These are phyloP conservation scores for Hydrozoanthus gracilis DNA, from an alignment of 92 coral and sea anemone species.

Conservation along the genomic window DNA sequence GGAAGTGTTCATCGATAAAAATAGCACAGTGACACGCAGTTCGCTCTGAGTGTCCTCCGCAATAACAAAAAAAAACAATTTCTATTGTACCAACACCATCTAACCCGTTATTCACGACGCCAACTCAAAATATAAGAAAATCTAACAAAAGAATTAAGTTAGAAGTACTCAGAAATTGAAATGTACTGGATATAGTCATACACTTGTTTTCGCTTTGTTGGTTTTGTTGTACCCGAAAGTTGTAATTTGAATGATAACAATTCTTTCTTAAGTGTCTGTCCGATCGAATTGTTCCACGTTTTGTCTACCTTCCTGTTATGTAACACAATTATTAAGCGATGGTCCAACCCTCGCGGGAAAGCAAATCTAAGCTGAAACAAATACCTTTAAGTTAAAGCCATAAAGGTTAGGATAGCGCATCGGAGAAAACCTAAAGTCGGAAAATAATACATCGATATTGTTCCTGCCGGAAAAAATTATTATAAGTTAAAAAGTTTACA, in stretches of 20 bases:
- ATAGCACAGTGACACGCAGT: constrained; percentile 19
- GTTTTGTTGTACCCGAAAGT: background rate
- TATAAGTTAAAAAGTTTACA: constrained; percentile 5
- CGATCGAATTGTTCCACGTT: background rate
- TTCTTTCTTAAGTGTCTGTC: background rate
- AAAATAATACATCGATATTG: background rate
- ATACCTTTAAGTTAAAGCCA: background rate
- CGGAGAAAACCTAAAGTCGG: background rate
- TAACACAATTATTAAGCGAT: background rate
- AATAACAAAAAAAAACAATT: background rate
- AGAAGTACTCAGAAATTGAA: background rate
- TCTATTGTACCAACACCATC: background rate
- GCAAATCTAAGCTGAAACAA: background rate
- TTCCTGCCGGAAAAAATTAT: constrained; percentile 33
- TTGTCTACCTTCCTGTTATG: background rate
- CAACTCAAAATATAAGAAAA: constrained; percentile 9
- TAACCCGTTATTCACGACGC: background rate
- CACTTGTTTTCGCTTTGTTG: constrained; percentile 1
- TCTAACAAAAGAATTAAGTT: background rate
- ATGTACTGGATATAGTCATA: background rate
- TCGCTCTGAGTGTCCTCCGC: background rate
- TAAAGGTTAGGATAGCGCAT: background rate
- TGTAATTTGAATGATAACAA: background rate
- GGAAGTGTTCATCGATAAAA: constrained; percentile 27
- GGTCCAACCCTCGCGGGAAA: background rate